Conservation (phyloP, 2,888 invertebrate genomes). For the Formica aserva region DNA sequence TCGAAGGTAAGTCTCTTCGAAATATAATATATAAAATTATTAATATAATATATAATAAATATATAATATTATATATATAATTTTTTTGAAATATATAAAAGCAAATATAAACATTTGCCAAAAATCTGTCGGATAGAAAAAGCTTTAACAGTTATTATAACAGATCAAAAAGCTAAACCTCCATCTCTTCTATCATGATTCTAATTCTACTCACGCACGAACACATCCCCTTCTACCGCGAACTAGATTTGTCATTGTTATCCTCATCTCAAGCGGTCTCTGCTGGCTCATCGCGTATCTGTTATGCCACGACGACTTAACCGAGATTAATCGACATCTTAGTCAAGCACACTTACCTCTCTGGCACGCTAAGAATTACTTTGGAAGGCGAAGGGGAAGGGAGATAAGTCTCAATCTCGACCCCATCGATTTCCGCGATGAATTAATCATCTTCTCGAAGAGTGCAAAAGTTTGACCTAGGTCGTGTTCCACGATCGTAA, state of each 20-base stretch:
- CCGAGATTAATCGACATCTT: constrained; percentile 60
- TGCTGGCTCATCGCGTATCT: constrained; percentile 36
- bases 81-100: neutral
- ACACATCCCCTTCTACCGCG: neutral
- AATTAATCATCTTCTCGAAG: constrained; percentile 44
- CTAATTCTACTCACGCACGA: neutral
- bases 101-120: neutral
- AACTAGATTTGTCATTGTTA: constrained; percentile 37
- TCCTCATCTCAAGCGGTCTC: constrained; percentile 19
- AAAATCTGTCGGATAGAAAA: neutral
- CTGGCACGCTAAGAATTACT: constrained; percentile 46
- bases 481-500: neutral
- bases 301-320: constrained; percentile 48
- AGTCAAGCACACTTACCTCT: constrained; percentile 55
- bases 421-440: neutral
- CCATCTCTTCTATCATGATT: neutral
- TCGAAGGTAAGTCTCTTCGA: neutral
- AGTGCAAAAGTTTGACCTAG: neutral
- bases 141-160: neutral
- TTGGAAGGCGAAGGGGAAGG: neutral
- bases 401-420: constrained; percentile 7
- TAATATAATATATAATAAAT: too few species aligned
- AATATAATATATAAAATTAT: too few species aligned
- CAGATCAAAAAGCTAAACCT: neutral
- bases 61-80: too few species aligned